A percentile compares a stretch with the other conserved stretches of the same genome.
phyloP scores from a whole-genome alignment of 2,113 vertebrate genomes.

The Hassar affinis region DNA sequence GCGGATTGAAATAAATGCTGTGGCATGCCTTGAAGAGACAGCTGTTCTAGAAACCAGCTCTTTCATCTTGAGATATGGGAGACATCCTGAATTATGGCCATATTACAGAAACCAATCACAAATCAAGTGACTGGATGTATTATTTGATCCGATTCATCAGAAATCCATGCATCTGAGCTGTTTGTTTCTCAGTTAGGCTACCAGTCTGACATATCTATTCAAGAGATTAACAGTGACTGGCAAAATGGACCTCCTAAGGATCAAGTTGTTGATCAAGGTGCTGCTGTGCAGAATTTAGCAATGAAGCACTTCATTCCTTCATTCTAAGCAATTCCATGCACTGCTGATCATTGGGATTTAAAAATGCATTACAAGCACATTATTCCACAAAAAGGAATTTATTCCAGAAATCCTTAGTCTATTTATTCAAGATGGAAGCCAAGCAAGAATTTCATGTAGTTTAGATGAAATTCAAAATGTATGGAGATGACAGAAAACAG shows the following conservation, averaged over 20 bases:
- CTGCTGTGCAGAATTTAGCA: conserved; percentile 51
- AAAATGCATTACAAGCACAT: neutral
- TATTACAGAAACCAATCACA: conserved; percentile 47
- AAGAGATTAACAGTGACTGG: conserved; percentile 36
- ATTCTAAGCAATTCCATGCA: neutral
- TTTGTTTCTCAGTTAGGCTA: conserved; percentile 48
- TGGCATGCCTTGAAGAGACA: conserved; percentile 79
- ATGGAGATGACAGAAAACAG: conserved; percentile 47
- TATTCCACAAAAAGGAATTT: neutral
- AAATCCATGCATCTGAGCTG: conserved; percentile 52
- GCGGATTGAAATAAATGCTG: conserved; percentile 64
- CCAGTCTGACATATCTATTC: conserved; percentile 47
- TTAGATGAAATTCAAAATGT: conserved; percentile 51
- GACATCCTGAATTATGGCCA: conserved; percentile 44
- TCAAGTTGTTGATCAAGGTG: neutral
- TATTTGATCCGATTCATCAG: conserved; percentile 33
- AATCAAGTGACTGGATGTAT: conserved; percentile 48
- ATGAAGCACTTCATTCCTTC: conserved; percentile 51
- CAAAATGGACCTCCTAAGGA: conserved; percentile 26
- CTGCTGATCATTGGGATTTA: neutral
- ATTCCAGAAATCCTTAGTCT: neutral
- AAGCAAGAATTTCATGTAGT: conserved; percentile 36
- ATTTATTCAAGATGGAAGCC: conserved; percentile 4
- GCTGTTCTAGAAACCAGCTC: conserved; percentile 80
- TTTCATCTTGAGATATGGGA: conserved; percentile 78